These are phyloP conservation scores for Scaptodrosophila lebanonensis DNA, from an alignment of 1,140 invertebrate genomes.

Conservation along the genomic window DNA sequence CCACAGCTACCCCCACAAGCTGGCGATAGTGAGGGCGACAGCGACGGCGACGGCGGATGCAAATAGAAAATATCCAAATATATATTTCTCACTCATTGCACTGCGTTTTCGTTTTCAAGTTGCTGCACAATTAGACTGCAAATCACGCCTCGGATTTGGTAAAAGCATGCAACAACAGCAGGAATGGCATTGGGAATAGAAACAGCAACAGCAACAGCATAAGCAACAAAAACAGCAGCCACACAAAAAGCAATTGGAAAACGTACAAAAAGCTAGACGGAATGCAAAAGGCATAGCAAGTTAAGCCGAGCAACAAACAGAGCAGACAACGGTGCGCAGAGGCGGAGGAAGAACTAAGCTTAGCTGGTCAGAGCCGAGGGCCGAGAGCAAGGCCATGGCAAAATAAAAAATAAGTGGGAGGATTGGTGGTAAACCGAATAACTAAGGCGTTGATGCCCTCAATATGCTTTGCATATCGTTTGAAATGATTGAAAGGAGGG, in stretches of 20 bases:
- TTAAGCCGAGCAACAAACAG: slow-evolving; percentile 4
- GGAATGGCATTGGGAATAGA: no score
- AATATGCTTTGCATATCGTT: no score
- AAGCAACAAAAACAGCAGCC: not conserved
- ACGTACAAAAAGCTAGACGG: slow-evolving; percentile 53
- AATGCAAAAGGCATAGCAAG: slow-evolving; percentile 46
- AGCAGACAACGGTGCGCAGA: no score
- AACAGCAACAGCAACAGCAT: no score
- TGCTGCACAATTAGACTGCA: slow-evolving; percentile 72
- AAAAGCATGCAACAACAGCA: slow-evolving; percentile 47
- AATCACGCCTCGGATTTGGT: slow-evolving; percentile 64
- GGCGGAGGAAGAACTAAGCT: no score
- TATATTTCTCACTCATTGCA: slow-evolving; percentile 46
- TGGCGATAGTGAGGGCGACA: not conserved
- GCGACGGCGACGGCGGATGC: not conserved
- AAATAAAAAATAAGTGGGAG: no score
- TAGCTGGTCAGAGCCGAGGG: no score
- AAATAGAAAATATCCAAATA: slow-evolving; percentile 35
- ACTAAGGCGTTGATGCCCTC: no score
- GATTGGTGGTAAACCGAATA: no score
- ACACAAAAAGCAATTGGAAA: slow-evolving; percentile 58
- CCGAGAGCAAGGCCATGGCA: no score
- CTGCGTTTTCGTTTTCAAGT: slow-evolving; percentile 47
- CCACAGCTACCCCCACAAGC: not conserved
- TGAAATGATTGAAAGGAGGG: no score